Percentiles rank a stretch among this genome's conserved stretches.
Evolutionary conservation across 2,888 invertebrate genomes (phyloP).

Genomic region (Gonocerus acuteangulatus): DNA sequence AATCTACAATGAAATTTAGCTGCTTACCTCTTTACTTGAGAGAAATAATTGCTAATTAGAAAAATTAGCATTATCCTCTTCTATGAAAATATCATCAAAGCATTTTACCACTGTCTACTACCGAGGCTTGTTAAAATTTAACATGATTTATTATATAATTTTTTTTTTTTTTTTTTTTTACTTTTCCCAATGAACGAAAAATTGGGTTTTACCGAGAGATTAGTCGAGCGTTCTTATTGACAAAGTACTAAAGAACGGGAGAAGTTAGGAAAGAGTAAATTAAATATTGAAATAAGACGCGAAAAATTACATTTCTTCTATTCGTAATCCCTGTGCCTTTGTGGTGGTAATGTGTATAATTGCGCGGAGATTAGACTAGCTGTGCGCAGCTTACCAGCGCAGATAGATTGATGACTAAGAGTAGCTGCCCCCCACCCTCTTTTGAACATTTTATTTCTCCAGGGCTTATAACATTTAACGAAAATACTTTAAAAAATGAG

Average conservation of each 20-base stretch:
- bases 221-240: too few relatives aligned
- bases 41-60: slow-evolving; percentile 22
- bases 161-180: slow-evolving; percentile 1
- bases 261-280: not conserved
- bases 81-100: not conserved
- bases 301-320: slow-evolving; percentile 1
- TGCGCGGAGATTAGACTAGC: slow-evolving; percentile 28
- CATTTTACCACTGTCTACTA: slow-evolving; percentile 16
- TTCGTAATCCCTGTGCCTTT: slow-evolving; percentile 18
- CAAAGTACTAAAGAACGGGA: not conserved
- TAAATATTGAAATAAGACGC: not conserved
- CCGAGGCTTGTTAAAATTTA: not conserved
- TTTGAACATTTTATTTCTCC: too few relatives aligned
- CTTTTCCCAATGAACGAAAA: not conserved
- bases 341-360: slow-evolving; percentile 29
- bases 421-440: too few relatives aligned
- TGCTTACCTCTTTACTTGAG: slow-evolving; percentile 24
- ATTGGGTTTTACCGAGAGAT: too few relatives aligned
- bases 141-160: not conserved
- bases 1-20: not conserved
- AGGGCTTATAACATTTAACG: too few relatives aligned
- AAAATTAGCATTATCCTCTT: slow-evolving; percentile 20
- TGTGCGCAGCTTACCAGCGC: slow-evolving; percentile 30
- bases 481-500: too few relatives aligned
- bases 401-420: slow-evolving; percentile 25